Percentiles rank a stretch among this genome's conserved stretches.
Conservation (phyloP, 1,140 invertebrate genomes). For the Lanistes nyassanus region DNA sequence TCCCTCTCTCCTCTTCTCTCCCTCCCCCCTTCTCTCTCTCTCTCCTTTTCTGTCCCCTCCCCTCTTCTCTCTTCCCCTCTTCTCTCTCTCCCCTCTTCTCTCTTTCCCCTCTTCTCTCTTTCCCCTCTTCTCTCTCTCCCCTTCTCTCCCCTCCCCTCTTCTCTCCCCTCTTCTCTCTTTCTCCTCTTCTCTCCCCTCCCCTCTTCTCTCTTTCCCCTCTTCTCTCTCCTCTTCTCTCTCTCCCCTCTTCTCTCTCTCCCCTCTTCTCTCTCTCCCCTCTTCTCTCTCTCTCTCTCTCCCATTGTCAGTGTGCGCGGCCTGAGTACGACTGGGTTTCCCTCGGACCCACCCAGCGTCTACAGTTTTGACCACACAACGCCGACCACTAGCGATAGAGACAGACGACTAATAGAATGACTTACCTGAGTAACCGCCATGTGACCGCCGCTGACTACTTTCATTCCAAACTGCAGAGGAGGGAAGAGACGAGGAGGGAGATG, state of each 20-base stretch:
- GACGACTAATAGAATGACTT: no score
- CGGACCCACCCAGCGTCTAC: neutral
- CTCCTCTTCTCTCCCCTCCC: neutral
- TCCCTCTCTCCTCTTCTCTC: neutral
- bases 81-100: neutral
- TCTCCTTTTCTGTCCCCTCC: neutral
- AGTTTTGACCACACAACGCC: neutral
- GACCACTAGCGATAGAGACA: no score
- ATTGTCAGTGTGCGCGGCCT: neutral
- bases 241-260: neutral
- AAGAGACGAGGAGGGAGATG: conserved; percentile 11
- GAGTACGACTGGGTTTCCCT: neutral
- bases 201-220: no score
- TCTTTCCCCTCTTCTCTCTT: neutral
- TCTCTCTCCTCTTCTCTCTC: neutral
- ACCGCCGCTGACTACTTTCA: no score
- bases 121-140: no score
- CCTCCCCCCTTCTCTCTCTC: neutral
- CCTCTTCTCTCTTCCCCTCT: no score
- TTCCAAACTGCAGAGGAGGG: neutral
- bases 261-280: neutral
- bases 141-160: neutral
- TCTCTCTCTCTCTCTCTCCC: neutral
- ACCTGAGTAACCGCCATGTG: no score
- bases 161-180: neutral